Base-by-base conservation (phyloP, 1,140 invertebrate species). In the Octopus bimaculoides region DNA sequence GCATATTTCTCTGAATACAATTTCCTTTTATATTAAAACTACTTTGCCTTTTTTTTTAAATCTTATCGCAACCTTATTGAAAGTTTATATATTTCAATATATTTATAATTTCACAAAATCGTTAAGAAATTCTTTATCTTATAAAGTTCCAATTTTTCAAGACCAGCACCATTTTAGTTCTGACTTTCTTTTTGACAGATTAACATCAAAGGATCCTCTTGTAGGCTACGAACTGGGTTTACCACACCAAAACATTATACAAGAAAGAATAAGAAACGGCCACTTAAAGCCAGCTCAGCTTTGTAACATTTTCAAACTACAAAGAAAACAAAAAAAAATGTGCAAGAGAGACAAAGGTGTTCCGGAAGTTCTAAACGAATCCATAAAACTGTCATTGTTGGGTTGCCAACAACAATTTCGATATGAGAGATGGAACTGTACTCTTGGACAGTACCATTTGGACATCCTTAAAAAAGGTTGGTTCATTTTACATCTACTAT, bases 401-500 rank as follows among this genome's bases (percentile, higher is more conserved):
- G 88, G 89, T 80, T 90, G 89, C 78, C 86, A 86, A 75, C 79
- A 85, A 52, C 89, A 90, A 81, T 90, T 90, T 81, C 80, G 84
- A 80, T 78, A 85, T 69, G 87, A 89, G 71, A 80, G 88, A 61
- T 90, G 89, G 89, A 90, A 90, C 78, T 90, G 89, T 80, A 84
- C 88, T 2, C 81, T 87, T 5, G 84, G 83, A 53, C 81, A 84
- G n/a, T 84, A 86, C 79, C 82, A 86, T 78, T 79, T 82, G 77
- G 84, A 85, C 52, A 82, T 88, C 52, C 80, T 87, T 41, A 81
- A 84, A 69, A 85, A 84, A 85, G 85, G 87, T 86, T 77, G 77
- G 82, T 14, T 69, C 7, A 69, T 6, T 8, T 69, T 17, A 69
- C 5, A 14, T 69, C 26, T 6, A 6, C 26, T 69, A 10, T 69